Base-by-base conservation (phyloP, 2,113 vertebrate genomes). In the Trinectes maculatus region DNA sequence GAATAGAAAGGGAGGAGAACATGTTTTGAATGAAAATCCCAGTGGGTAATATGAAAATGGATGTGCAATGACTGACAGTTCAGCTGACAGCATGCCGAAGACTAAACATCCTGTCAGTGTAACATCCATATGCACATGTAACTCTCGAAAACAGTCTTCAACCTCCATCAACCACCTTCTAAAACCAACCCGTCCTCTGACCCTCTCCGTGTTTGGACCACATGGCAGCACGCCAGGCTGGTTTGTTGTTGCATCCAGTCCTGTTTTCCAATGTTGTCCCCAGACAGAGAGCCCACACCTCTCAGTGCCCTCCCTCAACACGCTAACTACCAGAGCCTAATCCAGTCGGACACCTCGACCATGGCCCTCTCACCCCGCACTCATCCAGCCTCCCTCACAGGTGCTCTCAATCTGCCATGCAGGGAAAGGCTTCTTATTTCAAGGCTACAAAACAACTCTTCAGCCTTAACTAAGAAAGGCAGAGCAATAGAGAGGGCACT, bases 371-470 rank as follows among this genome's bases (percentile, higher is more conserved):
- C 74, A 64, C 74, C 83, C 54, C 54, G 46, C 78, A 65, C 78
- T 80, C 78, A 73, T 79, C 66, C 49, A 52, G 40, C 39, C 59
- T 65, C 53, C 72, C 70, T 70, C 69, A 44, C 70, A 80, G 84
- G 68, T 39, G 57, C 71, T 64, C 64, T 74, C 56, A 62, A 68
- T 59, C 70, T 40, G 60, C 37, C n/a, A 4, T 5, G 6, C 58
- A 59, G 49, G 55, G 66, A 88, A 75, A 82, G 60, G 42, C 62
- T 72, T 55, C 66, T 81, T 72, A 63, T 67, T 80, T 44, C 59
- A 58, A 69, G 65, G 64, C 70, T 22, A 82, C 73, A 76, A 77
- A 84, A 79, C 77, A 77, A 71, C 74, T 76, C 79, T 84, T 85
- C 66, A 87, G 52, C 60, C 18, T 34, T 79, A 69, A 59, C 42